phyloP scores from a whole-genome alignment of 1,140 invertebrate species.

The Drosophila nebulosa region DNA sequence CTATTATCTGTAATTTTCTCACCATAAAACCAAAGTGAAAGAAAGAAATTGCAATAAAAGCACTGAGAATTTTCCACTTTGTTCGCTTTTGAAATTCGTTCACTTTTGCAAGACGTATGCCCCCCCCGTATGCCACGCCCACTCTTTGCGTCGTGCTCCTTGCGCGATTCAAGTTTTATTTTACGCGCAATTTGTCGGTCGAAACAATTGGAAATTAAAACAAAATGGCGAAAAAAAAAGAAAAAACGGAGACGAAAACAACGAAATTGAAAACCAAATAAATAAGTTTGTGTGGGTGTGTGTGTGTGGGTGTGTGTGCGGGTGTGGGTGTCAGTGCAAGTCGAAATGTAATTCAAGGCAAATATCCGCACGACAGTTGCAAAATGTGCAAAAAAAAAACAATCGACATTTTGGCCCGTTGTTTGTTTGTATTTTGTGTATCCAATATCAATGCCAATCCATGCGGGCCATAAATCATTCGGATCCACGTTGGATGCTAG shows the following conservation, averaged over 20 bases:
- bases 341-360: slow-evolving; percentile 43
- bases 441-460: slow-evolving; percentile 43
- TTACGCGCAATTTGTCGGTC: slow-evolving; percentile 55
- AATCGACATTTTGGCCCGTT: neutral
- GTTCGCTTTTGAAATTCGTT: slow-evolving; percentile 51
- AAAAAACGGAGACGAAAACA: slow-evolving; percentile 17
- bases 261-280: slow-evolving; percentile 54
- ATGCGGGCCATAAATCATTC: slow-evolving; percentile 39
- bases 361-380: slow-evolving; percentile 35
- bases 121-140: neutral
- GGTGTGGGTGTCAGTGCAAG: slow-evolving; percentile 3
- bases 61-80: slow-evolving; percentile 44
- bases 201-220: slow-evolving; percentile 1
- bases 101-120: neutral
- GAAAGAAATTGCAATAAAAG: neutral
- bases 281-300: slow-evolving; percentile 41
- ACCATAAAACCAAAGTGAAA: neutral
- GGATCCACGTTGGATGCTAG: neutral
- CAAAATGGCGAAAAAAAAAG: slow-evolving; percentile 18
- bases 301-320: neutral
- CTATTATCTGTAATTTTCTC: neutral
- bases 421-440: slow-evolving; percentile 6
- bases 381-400: slow-evolving; percentile 37
- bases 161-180: slow-evolving; percentile 54
- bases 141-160: too few species aligned